Conservation (phyloP, 2,888 invertebrate species). For the Apamea epomidion region DNA sequence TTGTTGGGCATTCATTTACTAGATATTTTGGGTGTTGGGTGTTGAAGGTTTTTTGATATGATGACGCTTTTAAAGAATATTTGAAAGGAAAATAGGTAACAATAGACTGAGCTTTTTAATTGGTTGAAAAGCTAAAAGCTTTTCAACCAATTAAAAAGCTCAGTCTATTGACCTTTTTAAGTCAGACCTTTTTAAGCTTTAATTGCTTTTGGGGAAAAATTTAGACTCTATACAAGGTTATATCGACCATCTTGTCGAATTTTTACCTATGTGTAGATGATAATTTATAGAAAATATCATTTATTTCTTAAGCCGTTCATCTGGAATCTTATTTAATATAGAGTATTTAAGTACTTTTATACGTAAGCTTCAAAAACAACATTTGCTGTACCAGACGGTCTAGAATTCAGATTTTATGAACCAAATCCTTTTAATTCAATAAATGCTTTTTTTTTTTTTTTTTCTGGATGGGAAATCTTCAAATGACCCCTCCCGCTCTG, state of each 20-base stretch:
- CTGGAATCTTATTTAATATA: not conserved
- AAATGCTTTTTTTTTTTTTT: too few relatives aligned
- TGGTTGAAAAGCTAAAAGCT: not conserved
- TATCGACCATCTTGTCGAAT: not conserved
- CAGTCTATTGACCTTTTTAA: too few relatives aligned
- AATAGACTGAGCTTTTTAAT: constrained; percentile 11
- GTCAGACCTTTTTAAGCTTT: too few relatives aligned
- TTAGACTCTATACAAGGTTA: not conserved
- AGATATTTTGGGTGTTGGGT: not conserved
- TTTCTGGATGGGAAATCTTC: too few relatives aligned
- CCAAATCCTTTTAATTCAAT: not conserved
- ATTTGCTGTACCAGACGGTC: not conserved
- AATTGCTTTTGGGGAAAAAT: constrained; percentile 5
- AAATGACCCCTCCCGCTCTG: too few relatives aligned
- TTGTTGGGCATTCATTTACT: not conserved
- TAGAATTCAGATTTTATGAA: not conserved
- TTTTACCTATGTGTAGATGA: not conserved
- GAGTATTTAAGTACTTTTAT: not conserved
- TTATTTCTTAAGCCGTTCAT: too few relatives aligned
- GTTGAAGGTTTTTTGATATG: constrained; percentile 9
- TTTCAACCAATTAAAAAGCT: too few relatives aligned
- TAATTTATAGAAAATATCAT: too few relatives aligned
- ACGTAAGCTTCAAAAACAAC: not conserved
- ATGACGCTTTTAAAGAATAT: constrained; percentile 1
- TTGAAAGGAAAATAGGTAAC: not conserved